These are phyloP conservation scores for Gryon sp. DNA, from an alignment of 1,140 invertebrate species.

Conservation along the genomic window DNA sequence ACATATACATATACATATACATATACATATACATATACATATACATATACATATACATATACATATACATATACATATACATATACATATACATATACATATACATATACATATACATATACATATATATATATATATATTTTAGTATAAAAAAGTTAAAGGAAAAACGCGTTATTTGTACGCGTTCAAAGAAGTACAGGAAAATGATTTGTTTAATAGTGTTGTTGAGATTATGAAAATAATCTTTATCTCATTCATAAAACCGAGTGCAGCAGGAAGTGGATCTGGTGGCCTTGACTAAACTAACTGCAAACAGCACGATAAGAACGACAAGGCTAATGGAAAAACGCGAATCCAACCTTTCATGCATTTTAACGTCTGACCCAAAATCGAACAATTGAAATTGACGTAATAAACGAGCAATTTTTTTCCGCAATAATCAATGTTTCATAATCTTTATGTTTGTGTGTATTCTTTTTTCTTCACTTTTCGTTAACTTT, in stretches of 20 bases:
- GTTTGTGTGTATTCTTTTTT: conserved; percentile 2
- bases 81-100: too few relatives aligned
- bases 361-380: conserved; percentile 48
- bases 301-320: conserved; percentile 47
- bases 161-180: neutral
- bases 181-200: neutral
- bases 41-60: too few relatives aligned
- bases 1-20: too few relatives aligned
- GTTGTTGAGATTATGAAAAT: conserved; percentile 43
- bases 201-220: conserved; percentile 15
- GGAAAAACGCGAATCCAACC: conserved; percentile 51
- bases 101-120: too few relatives aligned
- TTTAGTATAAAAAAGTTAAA: too few relatives aligned
- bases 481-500: conserved; percentile 1
- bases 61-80: too few relatives aligned
- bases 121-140: too few relatives aligned
- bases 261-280: conserved; percentile 57
- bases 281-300: conserved; percentile 53
- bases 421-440: conserved; percentile 9
- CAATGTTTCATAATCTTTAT: conserved; percentile 10
- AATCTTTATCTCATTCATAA: conserved; percentile 55
- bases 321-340: conserved; percentile 59
- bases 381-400: conserved; percentile 37
- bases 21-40: too few relatives aligned
- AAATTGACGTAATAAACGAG: conserved; percentile 27